phyloP scores from a whole-genome alignment of 2,888 invertebrate species.

The Tachina grossa region DNA sequence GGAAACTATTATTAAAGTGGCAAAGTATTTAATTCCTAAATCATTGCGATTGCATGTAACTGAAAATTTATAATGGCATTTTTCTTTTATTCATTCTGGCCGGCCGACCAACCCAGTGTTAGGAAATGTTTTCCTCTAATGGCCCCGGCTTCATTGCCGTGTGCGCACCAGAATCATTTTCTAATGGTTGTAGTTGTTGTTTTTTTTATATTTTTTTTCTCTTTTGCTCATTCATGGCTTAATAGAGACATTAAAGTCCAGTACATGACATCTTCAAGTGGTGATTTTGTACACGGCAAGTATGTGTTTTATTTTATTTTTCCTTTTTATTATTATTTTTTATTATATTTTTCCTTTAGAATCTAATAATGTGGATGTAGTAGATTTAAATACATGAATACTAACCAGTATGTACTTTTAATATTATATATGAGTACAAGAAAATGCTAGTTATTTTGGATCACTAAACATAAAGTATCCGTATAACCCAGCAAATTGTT shows the following conservation, averaged over 20 bases:
- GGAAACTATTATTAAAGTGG: constrained; percentile 62
- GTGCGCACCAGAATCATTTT: constrained; percentile 32
- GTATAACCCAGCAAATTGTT: constrained; percentile 40
- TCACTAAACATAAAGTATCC: not conserved
- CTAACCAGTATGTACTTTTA: constrained; percentile 49
- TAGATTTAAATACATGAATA: constrained; percentile 61
- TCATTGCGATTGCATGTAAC: constrained; percentile 62
- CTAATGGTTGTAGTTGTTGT: constrained; percentile 24
- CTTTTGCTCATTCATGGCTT: constrained; percentile 41
- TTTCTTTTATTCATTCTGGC: constrained; percentile 21
- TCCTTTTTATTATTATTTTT: not conserved
- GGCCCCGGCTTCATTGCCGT: constrained; percentile 25
- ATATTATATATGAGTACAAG: constrained; percentile 53
- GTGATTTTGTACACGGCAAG: constrained; percentile 47
- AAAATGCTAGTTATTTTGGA: constrained; percentile 47
- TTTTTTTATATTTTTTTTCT: constrained; percentile 10
- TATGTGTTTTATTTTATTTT: constrained; percentile 15
- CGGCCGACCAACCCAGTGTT: constrained; percentile 26
- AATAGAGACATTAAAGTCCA: constrained; percentile 70
- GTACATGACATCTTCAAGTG: constrained; percentile 61
- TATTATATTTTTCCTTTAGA: constrained; percentile 26
- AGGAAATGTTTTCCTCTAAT: constrained; percentile 28
- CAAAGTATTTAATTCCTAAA: constrained; percentile 60
- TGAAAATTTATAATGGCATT: constrained; percentile 72
- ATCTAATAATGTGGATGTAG: constrained; percentile 52